Evolutionary conservation across 2,113 vertebrate genomes (phyloP), one percentile per base, ranked within the genome.

Genomic region (Bostrychus sinensis): DNA sequence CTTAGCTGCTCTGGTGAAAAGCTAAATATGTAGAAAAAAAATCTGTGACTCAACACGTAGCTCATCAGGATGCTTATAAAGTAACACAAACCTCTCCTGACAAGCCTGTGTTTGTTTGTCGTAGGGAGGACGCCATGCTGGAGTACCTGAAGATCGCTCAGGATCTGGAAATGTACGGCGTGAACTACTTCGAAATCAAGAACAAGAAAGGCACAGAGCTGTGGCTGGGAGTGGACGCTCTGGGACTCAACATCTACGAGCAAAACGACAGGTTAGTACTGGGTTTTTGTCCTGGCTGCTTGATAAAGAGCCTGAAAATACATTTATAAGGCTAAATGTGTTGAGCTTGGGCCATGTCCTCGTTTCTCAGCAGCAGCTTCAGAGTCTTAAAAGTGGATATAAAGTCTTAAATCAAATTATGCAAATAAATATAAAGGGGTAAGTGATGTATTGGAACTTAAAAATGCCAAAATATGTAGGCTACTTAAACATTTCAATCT

Each of bases 171-270:
- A 99, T 99, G 97, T 99, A 98, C 5, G 97, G 97, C 4, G 96
- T 99, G 70, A 98, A 98, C 90, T 99, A 98, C 73, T 99, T 98
- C 43, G 96, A 98, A 82, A 99, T 99, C 75, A 99, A 98, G 88
- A 99, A 99, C 61, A 99, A 99, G 89, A 99, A 99, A 84, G 97
- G 97, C 58, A 97, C 96, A 7, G 95, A 98, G 60, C 93, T 99
- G 57, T 95, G 95, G 93, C 91, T 99, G 56, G 97, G 97, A 3
- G 96, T 98, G 7, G 97, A 99, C 48, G 95, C 97, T 2, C 91
- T 99, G 39, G 97, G 97, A 41, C 92, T 99, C 22, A 99, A 98
- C 70, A 96, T 99, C 83, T 99, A 99, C 30, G 97, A 98, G 84
- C 96, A 95, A 65, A 94, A 96, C 0, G 96, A 99, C 84, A 98